Evolutionary conservation across 64 coral and sea anemone genomes (phyloP).

Genomic region (Porites lutea): DNA sequence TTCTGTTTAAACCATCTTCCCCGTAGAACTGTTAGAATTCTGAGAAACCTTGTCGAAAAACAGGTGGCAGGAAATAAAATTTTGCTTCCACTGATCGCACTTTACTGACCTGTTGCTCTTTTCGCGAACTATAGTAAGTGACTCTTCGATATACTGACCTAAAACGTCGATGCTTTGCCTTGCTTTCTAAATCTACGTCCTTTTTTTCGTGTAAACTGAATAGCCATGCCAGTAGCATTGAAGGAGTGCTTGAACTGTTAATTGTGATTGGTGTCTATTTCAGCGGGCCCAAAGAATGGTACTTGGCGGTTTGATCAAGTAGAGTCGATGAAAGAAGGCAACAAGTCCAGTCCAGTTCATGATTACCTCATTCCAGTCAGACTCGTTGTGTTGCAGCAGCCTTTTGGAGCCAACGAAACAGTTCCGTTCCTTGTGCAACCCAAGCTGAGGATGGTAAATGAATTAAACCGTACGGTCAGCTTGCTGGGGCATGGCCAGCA

Average conservation of each 20-base stretch:
- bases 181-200: too few relatives aligned
- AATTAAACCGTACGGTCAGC: constrained; percentile 62
- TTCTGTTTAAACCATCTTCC: not conserved
- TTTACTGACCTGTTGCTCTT: too few relatives aligned
- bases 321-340: constrained; percentile 55
- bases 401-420: constrained; percentile 73
- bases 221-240: too few relatives aligned
- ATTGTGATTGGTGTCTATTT: not conserved
- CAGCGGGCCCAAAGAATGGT: constrained; percentile 69
- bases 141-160: too few relatives aligned
- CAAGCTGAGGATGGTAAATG: constrained; percentile 50
- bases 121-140: too few relatives aligned
- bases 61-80: too few relatives aligned
- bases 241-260: not conserved
- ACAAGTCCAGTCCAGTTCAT: constrained; percentile 40
- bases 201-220: too few relatives aligned
- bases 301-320: constrained; percentile 76
- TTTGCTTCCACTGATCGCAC: too few relatives aligned
- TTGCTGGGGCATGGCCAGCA: constrained; percentile 46
- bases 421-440: constrained; percentile 63
- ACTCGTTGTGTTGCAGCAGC: constrained; percentile 43
- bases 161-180: too few relatives aligned
- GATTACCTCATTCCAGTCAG: constrained; percentile 64
- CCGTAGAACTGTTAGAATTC: too few relatives aligned
- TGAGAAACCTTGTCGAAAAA: too few relatives aligned